Conservation (phyloP, 2,797 vertebrate species). For the Capromys pilorides region DNA sequence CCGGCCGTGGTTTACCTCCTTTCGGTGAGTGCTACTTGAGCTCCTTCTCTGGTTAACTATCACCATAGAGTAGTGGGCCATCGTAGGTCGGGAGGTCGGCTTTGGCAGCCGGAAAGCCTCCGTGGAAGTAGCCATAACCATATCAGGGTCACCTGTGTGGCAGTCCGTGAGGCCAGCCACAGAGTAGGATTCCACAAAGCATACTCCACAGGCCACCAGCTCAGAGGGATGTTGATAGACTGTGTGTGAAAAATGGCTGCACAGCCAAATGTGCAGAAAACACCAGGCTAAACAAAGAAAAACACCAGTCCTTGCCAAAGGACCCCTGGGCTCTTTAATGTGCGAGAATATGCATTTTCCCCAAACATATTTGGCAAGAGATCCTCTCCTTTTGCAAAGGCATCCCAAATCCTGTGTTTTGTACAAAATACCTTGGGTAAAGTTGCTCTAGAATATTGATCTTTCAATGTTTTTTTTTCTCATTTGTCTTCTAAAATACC, state of each 20-base stretch:
- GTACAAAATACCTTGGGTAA: not conserved
- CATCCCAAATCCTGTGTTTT: not conserved
- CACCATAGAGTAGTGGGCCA: not conserved
- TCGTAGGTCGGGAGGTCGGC: not conserved
- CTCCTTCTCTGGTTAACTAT: not conserved
- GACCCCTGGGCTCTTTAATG: not conserved
- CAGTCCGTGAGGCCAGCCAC: not conserved
- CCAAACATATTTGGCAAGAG: not conserved
- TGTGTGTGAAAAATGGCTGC: not conserved
- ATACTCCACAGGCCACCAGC: not conserved
- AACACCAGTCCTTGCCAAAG: not conserved
- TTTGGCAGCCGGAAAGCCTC: not conserved
- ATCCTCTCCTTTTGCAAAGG: not conserved
- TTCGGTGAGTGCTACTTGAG: not conserved
- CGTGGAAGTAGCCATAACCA: not conserved
- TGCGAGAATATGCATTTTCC: not conserved
- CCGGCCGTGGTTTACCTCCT: not conserved
- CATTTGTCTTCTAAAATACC: not conserved
- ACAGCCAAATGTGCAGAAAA: not conserved
- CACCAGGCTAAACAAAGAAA: constrained; percentile 25
- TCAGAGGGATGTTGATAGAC: not conserved
- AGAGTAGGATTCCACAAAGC: constrained; percentile 8
- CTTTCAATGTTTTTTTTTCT: not conserved
- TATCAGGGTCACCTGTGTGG: not conserved
- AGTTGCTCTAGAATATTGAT: not conserved